phyloP scores from a whole-genome alignment of 2,113 vertebrate species.

The Zosterops hypoxanthus region DNA sequence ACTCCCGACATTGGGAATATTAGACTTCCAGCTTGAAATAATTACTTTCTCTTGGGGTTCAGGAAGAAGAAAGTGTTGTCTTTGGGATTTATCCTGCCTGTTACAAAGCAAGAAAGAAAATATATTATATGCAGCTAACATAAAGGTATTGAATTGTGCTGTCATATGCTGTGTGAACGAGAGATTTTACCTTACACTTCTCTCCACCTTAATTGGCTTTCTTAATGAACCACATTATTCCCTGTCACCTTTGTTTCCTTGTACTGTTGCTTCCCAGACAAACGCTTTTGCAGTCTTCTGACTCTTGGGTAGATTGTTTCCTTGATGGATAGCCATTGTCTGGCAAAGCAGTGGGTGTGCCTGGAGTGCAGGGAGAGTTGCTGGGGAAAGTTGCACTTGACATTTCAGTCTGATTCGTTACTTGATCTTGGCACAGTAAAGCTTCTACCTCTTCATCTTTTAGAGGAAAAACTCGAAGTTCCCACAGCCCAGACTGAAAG shows the following conservation, averaged over 20 bases:
- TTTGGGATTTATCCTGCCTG: slow-evolving; percentile 68
- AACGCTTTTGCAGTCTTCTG: slow-evolving; percentile 51
- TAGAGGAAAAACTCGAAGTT: slow-evolving; percentile 77
- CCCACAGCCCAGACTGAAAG: slow-evolving; percentile 78
- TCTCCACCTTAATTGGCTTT: slow-evolving; percentile 57
- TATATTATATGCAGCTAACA: slow-evolving; percentile 39
- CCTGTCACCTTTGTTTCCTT: slow-evolving; percentile 79
- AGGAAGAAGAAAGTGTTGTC: slow-evolving; percentile 65
- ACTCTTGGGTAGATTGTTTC: slow-evolving; percentile 41
- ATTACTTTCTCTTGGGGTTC: slow-evolving; percentile 70
- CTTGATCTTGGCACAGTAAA: slow-evolving; percentile 68
- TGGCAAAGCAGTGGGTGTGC: neutral
- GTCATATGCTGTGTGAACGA: slow-evolving; percentile 31
- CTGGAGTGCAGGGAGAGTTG: slow-evolving; percentile 25
- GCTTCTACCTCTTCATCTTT: slow-evolving; percentile 70
- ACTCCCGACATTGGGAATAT: slow-evolving; percentile 51
- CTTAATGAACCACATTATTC: slow-evolving; percentile 59
- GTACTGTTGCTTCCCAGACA: slow-evolving; percentile 60
- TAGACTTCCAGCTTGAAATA: slow-evolving; percentile 66
- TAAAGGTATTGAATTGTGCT: slow-evolving; percentile 53
- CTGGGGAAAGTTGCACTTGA: slow-evolving; percentile 42
- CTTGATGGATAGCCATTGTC: slow-evolving; percentile 38
- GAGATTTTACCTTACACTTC: slow-evolving; percentile 59
- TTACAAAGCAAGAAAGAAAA: slow-evolving; percentile 65
- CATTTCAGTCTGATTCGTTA: slow-evolving; percentile 37